Evolutionary conservation across 2,888 invertebrate species (phyloP), one percentile per base, ranked within the genome.

Genomic region (Latrodectus elegans): DNA sequence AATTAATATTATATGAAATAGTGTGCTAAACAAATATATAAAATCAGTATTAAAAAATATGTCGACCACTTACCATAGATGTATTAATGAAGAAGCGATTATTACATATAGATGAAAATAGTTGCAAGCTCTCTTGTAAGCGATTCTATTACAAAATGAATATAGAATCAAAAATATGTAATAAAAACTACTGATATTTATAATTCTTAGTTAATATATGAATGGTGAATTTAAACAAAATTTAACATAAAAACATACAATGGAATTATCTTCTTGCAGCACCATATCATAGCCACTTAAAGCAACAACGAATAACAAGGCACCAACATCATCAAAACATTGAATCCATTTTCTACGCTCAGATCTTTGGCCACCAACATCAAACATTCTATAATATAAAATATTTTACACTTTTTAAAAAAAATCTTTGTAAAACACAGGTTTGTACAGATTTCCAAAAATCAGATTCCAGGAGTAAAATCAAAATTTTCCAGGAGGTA

Each of bases 281-380:
- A 94, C 94, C 94, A 95, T 95, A 91, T 95, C 95, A 90, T 95
- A 95, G 70, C 94, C 94, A 91, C 95, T 95, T 11, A 95, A 92
- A 0, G 95, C 94, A 17, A 94, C 94, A 22, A 95, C 95, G 92
- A 94, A 95, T 70, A 95, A 91, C 2, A 95, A 94, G 22, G 94
- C 94, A 90, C 93, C 92, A 2, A 95, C 94, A 91, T 95, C 94
- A 91, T 95, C 94, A 91, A 95, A 95, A 91, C 94, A 95, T 91
- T 94, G 94, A 90, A 95, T 95, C 95, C 95, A 95, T 91, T 95
- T 95, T 81, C 94, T 92, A 71, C 95, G 91, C 91, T 95, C 94
- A 88, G 94, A 94, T 91, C 95, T 92, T 91, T 95, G 95, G 79
- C 95, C 95, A 49, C 95, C 95, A 53, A 95, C 94, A 92, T 95